phyloP scores from a whole-genome alignment of 2,888 invertebrate genomes.

The Diplazon laetatorius region DNA sequence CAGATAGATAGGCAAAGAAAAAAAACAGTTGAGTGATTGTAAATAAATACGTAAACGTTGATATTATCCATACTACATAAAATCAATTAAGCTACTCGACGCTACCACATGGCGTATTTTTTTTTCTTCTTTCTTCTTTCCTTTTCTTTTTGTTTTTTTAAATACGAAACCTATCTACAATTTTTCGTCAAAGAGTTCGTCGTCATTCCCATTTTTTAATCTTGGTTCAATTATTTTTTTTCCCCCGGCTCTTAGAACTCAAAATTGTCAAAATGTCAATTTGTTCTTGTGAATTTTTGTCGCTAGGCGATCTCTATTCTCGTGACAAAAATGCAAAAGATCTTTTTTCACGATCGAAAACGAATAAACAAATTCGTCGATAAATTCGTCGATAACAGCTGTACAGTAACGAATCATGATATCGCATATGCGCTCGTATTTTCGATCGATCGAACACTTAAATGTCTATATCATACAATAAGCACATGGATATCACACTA shows the following conservation, averaged over 20 bases:
- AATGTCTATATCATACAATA: constrained; percentile 79
- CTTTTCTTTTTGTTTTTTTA: constrained; percentile 34
- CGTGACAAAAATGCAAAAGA: too few species aligned
- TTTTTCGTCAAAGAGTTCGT: constrained; percentile 7
- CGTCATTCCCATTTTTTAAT: constrained; percentile 5
- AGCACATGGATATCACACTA: constrained; percentile 80
- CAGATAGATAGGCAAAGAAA: too few species aligned
- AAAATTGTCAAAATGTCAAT: constrained; percentile 40
- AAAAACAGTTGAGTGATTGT: constrained; percentile 56
- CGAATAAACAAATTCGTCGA: constrained; percentile 51
- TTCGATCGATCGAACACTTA: constrained; percentile 73
- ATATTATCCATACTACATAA: constrained; percentile 66
- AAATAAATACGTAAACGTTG: constrained; percentile 70
- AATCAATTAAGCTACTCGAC: constrained; percentile 64
- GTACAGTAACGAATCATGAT: constrained; percentile 77
- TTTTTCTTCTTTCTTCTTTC: constrained; percentile 9
- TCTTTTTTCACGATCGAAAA: too few species aligned
- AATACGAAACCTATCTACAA: constrained; percentile 65
- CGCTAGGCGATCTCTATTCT: too few species aligned
- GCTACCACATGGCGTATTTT: constrained; percentile 52
- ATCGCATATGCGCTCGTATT: constrained; percentile 72
- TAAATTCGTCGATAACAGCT: constrained; percentile 72
- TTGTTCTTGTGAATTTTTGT: constrained; percentile 47
- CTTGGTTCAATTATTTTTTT: constrained; percentile 1
- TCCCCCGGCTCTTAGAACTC: constrained; percentile 8